phyloP scores from a whole-genome alignment of 2,113 vertebrate genomes.

The Sorex fumeus region DNA sequence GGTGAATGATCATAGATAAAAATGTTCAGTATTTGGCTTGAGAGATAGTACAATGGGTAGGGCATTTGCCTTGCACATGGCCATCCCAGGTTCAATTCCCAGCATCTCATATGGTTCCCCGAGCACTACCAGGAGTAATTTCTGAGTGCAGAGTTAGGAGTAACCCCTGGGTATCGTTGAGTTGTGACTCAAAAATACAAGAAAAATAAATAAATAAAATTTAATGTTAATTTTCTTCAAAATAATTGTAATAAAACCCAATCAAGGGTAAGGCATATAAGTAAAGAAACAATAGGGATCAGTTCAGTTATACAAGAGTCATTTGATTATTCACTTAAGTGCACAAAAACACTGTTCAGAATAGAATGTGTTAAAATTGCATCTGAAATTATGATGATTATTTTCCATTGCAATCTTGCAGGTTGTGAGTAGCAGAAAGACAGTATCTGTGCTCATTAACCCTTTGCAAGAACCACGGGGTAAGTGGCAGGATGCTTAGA shows the following conservation, averaged over 20 bases:
- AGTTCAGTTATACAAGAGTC: not conserved
- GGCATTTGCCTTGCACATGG: no score
- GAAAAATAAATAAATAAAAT: no score
- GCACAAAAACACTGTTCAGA: not conserved
- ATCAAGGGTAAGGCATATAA: not conserved
- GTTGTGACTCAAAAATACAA: no score
- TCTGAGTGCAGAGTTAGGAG: no score
- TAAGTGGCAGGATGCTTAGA: constrained; percentile 56
- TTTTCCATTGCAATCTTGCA: constrained; percentile 25
- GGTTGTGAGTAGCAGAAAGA: constrained; percentile 56
- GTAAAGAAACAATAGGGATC: not conserved
- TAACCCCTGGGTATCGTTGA: no score
- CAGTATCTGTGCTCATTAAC: constrained; percentile 69
- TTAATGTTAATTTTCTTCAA: not conserved
- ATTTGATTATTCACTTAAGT: constrained; percentile 15
- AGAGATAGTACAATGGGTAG: no score
- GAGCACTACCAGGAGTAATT: no score
- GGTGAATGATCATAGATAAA: not conserved
- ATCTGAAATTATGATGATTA: constrained; percentile 47
- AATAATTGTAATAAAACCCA: not conserved
- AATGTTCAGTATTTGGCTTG: not conserved
- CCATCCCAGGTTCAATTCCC: no score
- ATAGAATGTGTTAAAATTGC: constrained; percentile 63
- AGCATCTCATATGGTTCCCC: no score
- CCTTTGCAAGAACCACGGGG: constrained; percentile 59